Evolutionary conservation across 2,888 invertebrate species (phyloP), one percentile per base, ranked within the genome.

Genomic region (Phasia obesa): DNA sequence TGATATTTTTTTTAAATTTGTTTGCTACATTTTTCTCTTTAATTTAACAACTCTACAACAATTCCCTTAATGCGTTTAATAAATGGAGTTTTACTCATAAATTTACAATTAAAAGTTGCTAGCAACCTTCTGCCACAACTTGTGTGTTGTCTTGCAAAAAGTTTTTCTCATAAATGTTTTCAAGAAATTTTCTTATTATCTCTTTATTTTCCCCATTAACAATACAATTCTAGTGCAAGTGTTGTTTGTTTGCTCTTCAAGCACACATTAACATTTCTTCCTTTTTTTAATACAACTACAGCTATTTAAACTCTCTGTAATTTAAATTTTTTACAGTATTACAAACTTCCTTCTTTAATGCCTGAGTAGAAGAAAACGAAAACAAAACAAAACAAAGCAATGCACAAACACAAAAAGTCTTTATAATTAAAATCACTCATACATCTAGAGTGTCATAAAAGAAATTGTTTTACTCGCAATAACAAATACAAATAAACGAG

Each of bases 371-470:
- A 7, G n/a, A 47, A 47, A n/a, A 7, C 17, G 19, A 4, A 15
- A n/a, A 42, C 5, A n/a, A n/a, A 42, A n/a, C 17, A 31, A 51
- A 27, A 44, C 1, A 42, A 25, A 47, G 4, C 57, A 25, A n/a
- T 23, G 27, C 51, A 13, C 15, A 19, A 7, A 15, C 21, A 13
- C 21, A 42, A 7, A 60, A 35, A 35, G 2, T 64, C 21, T 59
- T 69, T 74, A 15, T 78, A 75, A 83, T 79, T 83, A 79, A 83
- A 75, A 79, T 83, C 75, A 71, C 75, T 83, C 83, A 79, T 79
- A 83, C 83, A 53, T 65, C 70, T 71, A 49, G 47, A 79, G 70
- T 79, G 83, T 75, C 75, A 69, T 79, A 79, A 75, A 70, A 65
- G 60, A 60, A 59, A 65, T 71, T 75, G 51, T 62, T 70, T 70